phyloP scores from a whole-genome alignment of 2,113 vertebrate species.

The Coturnix japonica region DNA sequence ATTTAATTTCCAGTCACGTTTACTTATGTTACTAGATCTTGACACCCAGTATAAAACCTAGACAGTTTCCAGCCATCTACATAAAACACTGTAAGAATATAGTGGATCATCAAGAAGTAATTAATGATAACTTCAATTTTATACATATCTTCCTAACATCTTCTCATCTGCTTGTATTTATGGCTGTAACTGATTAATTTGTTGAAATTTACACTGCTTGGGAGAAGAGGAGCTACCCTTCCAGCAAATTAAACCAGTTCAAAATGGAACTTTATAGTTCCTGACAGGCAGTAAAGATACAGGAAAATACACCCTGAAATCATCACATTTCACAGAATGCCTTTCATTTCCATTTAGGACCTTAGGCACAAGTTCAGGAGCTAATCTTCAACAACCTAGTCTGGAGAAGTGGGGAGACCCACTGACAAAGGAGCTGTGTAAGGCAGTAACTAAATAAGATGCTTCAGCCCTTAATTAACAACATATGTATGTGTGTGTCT shows the following conservation, averaged over 20 bases:
- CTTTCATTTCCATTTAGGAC: not conserved
- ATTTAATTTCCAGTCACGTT: not conserved
- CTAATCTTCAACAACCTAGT: not conserved
- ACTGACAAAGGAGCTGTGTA: not conserved
- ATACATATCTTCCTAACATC: not conserved
- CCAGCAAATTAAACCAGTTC: not conserved
- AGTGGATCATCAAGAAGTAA: not conserved
- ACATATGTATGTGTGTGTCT: too few species aligned
- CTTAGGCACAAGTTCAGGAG: not conserved
- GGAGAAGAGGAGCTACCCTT: not conserved
- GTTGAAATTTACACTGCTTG: not conserved
- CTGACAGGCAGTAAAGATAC: not conserved
- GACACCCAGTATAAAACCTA: not conserved
- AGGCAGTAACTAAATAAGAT: not conserved
- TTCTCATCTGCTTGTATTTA: not conserved
- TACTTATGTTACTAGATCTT: not conserved
- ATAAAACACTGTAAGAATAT: too few species aligned
- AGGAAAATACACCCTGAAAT: not conserved
- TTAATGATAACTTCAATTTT: not conserved
- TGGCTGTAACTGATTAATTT: accelerated
- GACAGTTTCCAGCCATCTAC: not conserved
- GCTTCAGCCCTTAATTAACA: not conserved
- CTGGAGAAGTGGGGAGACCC: not conserved
- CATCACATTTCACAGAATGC: not conserved
- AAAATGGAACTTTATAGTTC: not conserved